These are phyloP conservation scores for Diarsia brunnea DNA, from an alignment of 2,888 invertebrate genomes.

Conservation along the genomic window DNA sequence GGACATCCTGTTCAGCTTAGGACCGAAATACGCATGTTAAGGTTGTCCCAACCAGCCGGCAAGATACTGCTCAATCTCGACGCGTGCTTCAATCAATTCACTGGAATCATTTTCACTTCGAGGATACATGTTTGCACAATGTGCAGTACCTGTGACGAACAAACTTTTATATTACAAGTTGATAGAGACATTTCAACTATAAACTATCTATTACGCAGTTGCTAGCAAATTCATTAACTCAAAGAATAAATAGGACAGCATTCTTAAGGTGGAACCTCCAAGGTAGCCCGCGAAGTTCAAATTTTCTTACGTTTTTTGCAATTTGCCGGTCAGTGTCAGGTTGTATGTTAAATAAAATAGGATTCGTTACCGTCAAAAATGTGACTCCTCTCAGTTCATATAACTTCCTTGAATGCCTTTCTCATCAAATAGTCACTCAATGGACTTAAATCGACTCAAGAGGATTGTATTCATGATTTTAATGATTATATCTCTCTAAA, in stretches of 20 bases:
- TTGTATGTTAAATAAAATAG: too few species aligned
- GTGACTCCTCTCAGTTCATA: too few species aligned
- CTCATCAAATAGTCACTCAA: too few species aligned
- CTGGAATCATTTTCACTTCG: slow-evolving; percentile 92
- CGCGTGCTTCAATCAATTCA: slow-evolving; percentile 92
- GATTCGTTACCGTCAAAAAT: too few species aligned
- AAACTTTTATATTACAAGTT: not conserved
- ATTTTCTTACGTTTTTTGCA: too few species aligned
- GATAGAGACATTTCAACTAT: not conserved
- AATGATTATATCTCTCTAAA: too few species aligned
- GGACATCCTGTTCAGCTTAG: slow-evolving; percentile 45
- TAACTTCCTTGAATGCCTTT: too few species aligned
- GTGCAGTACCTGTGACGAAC: slow-evolving; percentile 94
- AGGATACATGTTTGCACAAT: slow-evolving; percentile 98
- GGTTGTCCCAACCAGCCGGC: slow-evolving; percentile 86
- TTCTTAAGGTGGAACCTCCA: not conserved
- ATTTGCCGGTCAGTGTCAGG: too few species aligned
- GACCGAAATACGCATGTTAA: slow-evolving; percentile 59
- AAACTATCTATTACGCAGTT: not conserved
- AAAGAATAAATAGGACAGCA: not conserved
- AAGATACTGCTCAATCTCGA: slow-evolving; percentile 91
- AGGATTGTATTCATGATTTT: too few species aligned
- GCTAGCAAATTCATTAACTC: too few species aligned
- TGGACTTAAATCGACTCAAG: too few species aligned
- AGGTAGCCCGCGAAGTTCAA: too few species aligned